phyloP scores from a whole-genome alignment of 1,140 invertebrate genomes.

The Procambarus virginalis region DNA sequence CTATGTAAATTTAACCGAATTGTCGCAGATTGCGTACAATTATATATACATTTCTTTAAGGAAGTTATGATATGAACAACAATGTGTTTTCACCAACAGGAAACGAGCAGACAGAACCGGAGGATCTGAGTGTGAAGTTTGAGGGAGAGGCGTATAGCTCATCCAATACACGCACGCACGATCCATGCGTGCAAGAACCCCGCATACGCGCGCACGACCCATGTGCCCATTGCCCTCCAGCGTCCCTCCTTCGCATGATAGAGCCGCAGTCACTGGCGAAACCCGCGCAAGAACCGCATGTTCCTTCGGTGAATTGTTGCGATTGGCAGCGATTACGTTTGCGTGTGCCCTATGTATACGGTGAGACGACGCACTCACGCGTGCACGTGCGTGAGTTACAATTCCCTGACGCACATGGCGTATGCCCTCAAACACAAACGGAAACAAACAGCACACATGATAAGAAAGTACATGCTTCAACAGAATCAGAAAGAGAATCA shows the following conservation, averaged over 20 bases:
- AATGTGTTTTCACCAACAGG: neutral
- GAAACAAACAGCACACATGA: no score
- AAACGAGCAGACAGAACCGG: constrained; percentile 39
- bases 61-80: no score
- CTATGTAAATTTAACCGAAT: no score
- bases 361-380: neutral
- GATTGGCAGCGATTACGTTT: neutral
- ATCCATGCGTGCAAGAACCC: neutral
- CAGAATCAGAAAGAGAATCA: neutral
- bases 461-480: neutral
- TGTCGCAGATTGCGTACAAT: no score
- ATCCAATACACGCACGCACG: neutral
- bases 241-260: no score
- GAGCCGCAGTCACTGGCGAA: neutral
- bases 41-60: no score
- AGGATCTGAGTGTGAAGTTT: constrained; percentile 57
- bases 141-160: neutral
- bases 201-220: neutral
- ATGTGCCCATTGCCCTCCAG: no score
- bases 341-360: neutral
- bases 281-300: neutral
- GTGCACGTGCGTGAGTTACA: neutral
- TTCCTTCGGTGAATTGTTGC: neutral
- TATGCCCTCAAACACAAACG: neutral
- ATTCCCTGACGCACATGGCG: neutral